Evolutionary conservation across 2,888 invertebrate species (phyloP), one percentile per base, ranked within the genome.

Genomic region (Cephus sareptanus): DNA sequence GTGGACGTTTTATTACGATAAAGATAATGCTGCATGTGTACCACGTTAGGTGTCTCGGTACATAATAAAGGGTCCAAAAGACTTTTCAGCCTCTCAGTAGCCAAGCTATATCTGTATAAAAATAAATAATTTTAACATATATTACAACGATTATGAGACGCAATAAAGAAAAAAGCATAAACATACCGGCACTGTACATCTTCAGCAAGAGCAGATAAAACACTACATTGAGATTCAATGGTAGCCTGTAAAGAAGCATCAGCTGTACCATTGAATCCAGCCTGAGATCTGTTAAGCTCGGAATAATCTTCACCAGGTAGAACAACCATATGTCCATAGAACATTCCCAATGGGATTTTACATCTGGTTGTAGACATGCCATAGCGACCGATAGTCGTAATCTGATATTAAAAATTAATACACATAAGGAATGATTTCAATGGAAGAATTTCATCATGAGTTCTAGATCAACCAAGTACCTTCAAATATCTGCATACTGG

Each of bases 321-420:
- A 79, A 97, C 94, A 3, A 96, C 95, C 70, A 97, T 94, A 91
- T 98, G 98, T 0, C 98, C 98, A 90, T 97, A 98, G 92, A 98
- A 98, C 92, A 96, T 96, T n/a, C 98, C 98, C 69, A 98, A 93
- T 0, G 98, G 97, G 82, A 98, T 97, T 92, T 96, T 95, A 87
- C 97, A 97, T 85, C 97, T 95, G 77, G 97, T 96, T 0, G 97
- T 96, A 34, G 97, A 96, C 96, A 97, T 97, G 74, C 98, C 98
- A 89, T 97, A 97, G 15, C 97, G 94, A 13, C 98, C 98, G 84
- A 98, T 97, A 1, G 97, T 96, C 56, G 98, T 98, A 81, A 98
- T 96, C 96, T 97, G 89, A 70, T 91, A 33, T 71, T 12, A 31
- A 77, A 78, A 79, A 68, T 37, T 23, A 31, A 23, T 31, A 71